Evolutionary conservation across 1,140 invertebrate genomes (phyloP), one percentile per base, ranked within the genome.

Genomic region (Oncopodura yosiiana): DNA sequence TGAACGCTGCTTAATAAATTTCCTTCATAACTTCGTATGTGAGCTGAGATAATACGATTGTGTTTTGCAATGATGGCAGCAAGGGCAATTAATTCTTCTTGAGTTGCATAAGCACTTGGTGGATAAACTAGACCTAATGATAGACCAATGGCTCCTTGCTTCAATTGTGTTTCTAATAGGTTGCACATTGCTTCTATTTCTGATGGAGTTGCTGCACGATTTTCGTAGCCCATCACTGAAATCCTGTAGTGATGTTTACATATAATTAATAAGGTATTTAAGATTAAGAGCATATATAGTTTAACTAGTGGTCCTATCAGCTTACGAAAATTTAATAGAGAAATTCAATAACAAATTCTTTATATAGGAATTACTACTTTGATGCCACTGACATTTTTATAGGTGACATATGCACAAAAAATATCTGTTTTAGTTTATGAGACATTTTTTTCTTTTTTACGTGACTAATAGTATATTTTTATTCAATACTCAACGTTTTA

Each of bases 21-120:
- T 11, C 61, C 56, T 53, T 58, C 56, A 30, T 62, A 62, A n/a
- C 51, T 58, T 30, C 60, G 46, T 14, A 62, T 46, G 18, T 62
- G 56, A 34, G 56, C 61, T 19, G 56, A 32, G 3, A 62, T n/a
- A 2, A 62, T 3, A 39, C 44, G 36, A 1, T 38, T 45, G 49
- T 59, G 29, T 49, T 49, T 37, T 11, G 51, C 44, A 23, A 62
- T 45, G 14, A 55, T 41, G 27, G 24, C 41, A 8, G 48, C 61
- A 14, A 62, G 38, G 2, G 21, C 44, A 21, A 58, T 37, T 4
- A 62, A 32, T 42, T 62, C 61, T 12, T 34, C 18, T 19, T 27
- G 9, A 0, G 24, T 36, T 3, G 61, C 61, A 29, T 59, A 62
- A 6, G 56, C 44, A 45, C 56, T 59, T 6, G 61, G 61, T 9